Conservation (phyloP, 2,797 vertebrate genomes). For the Eleutherodactylus coqui region DNA sequence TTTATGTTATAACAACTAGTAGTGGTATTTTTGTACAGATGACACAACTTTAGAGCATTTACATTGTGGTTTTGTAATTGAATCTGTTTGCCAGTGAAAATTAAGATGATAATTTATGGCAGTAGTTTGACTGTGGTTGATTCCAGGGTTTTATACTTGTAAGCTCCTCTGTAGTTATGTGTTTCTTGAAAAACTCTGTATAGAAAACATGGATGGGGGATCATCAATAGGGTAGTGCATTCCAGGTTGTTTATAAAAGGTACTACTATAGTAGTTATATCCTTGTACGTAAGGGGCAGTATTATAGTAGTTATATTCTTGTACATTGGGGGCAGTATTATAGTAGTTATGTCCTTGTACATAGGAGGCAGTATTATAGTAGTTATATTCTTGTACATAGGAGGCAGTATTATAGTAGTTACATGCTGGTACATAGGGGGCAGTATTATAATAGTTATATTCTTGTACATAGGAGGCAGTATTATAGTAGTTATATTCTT, state of each 20-base stretch:
- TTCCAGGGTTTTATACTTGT: neutral
- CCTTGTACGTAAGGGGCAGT: no score
- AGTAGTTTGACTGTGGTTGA: neutral
- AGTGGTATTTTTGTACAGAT: neutral
- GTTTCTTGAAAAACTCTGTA: no score
- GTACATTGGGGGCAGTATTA: no score
- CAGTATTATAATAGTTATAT: constrained; percentile 23
- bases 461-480: neutral
- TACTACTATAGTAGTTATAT: no score
- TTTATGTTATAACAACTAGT: neutral
- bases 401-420: constrained; percentile 20
- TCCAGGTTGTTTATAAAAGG: no score
- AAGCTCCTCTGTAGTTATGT: no score
- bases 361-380: neutral
- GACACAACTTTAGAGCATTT: neutral
- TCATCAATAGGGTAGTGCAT: no score
- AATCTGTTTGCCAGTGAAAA: neutral
- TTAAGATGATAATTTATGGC: neutral
- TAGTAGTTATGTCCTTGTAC: no score
- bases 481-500: constrained; percentile 17
- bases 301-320: no score
- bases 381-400: neutral
- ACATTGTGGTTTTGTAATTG: neutral
- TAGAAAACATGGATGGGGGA: no score
- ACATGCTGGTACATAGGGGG: neutral